Conservation (phyloP, 2,113 vertebrate genomes). For the Irena cyanogastra region DNA sequence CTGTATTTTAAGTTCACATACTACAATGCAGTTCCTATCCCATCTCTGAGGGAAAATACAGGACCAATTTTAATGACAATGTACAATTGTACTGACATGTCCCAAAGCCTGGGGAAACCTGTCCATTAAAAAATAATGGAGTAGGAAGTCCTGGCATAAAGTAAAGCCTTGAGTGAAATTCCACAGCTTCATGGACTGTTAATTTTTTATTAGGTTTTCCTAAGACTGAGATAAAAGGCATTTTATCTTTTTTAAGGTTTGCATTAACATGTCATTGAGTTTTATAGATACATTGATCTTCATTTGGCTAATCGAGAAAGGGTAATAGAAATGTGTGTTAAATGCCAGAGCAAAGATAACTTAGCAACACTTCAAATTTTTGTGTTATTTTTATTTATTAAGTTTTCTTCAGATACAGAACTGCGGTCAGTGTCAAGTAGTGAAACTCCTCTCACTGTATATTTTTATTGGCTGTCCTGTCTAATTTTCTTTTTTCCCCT, state of each 20-base stretch:
- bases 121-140: conserved; percentile 69
- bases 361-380: not conserved
- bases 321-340: conserved; percentile 51
- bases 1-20: not conserved
- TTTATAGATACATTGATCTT: conserved; percentile 71
- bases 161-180: conserved; percentile 70
- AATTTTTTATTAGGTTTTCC: conserved; percentile 79
- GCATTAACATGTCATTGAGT: conserved; percentile 64
- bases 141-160: conserved; percentile 65
- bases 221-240: conserved; percentile 71
- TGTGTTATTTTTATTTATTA: conserved; percentile 7
- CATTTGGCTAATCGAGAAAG: conserved; percentile 63
- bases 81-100: not conserved
- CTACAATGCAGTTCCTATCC: not conserved
- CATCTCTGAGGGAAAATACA: not conserved
- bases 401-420: not conserved
- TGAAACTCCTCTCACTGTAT: not conserved
- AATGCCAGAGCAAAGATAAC: conserved; percentile 37
- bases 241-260: conserved; percentile 76
- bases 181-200: conserved; percentile 68
- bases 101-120: conserved; percentile 39
- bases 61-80: not conserved
- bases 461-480: not conserved
- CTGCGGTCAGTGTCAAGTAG: not conserved
- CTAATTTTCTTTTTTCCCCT: not conserved